Percentiles rank a stretch among this genome's conserved stretches.
Evolutionary conservation across 2,797 vertebrate species (phyloP).

Genomic region (Simalia tracyae): DNA sequence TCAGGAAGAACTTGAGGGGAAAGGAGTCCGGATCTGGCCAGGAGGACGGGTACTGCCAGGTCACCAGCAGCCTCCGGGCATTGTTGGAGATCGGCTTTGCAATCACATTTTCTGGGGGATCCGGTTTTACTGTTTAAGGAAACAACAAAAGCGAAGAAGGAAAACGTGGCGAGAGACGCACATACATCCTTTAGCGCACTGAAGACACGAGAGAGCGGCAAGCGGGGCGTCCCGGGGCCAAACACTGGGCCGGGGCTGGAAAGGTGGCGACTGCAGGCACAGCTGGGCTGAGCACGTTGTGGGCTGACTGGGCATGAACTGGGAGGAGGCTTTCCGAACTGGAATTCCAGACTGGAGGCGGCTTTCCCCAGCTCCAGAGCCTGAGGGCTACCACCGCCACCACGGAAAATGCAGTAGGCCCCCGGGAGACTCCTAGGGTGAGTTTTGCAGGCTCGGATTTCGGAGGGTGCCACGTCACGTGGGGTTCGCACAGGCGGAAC

Average conservation of each 20-base stretch:
- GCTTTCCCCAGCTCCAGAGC: too few species aligned
- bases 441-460: too few species aligned
- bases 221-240: too few species aligned
- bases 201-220: too few species aligned
- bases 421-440: too few species aligned
- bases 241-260: neutral
- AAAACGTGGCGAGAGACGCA: neutral
- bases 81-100: conserved; percentile 87
- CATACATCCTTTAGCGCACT: fast-evolving
- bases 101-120: conserved; percentile 91
- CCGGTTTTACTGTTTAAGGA: conserved; percentile 87
- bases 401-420: too few species aligned
- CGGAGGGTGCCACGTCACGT: too few species aligned
- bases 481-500: too few species aligned
- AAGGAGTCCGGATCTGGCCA: conserved; percentile 95
- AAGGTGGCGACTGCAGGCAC: neutral
- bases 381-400: too few species aligned
- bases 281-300: neutral
- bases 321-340: neutral
- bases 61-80: conserved; percentile 87
- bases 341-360: too few species aligned
- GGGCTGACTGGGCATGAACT: neutral
- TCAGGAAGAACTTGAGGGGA: conserved; percentile 95
- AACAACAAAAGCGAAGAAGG: neutral
- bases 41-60: conserved; percentile 91